Base-by-base conservation (phyloP, 2,888 invertebrate species). In the Leptinotarsa peninsularis region DNA sequence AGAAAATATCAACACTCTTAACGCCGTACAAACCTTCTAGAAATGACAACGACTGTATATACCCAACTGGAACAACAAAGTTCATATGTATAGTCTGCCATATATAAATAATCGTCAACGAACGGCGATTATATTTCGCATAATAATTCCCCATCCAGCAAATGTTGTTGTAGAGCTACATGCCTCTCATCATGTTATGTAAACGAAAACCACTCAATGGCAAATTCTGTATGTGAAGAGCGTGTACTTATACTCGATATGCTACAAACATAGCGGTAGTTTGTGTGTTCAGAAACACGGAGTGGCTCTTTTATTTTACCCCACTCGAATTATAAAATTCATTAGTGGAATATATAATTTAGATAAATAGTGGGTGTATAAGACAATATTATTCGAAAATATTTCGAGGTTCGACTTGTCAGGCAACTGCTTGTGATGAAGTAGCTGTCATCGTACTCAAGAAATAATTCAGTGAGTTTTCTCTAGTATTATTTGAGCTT, bases 231-330 rank as follows among this genome's bases (percentile, higher is more conserved):
- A 58, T 58, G 5, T 58, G 58, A 21, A 43, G 10, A 58, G 23
- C 27, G 15, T 27, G 58, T 58, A 58, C 23, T 49, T 72, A 66
- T 63, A 71, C 60, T 68, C 56, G 75, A 75, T 75, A 75, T 71
- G 67, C 71, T 67, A 67, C 18, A 27, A 71, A 63, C 74, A 74
- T 58, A 4, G 15, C 58, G 21, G 15, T 21, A 58, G 58, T 58
- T 27, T 58, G 4, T 21, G 23, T 23, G 15, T 58, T 21, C 21
- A 58, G 21, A 21, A 58, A 23, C 58, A 58, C 43, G 10, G 43
- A 10, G 43, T 3, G 43, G 15, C 27, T 58, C 23, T 58, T 23
- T 27, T 1, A 43, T 43, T 43, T 43, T 13, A 7, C 10, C 2
- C 10, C 10, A 43, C 43, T 43, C 43, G 43, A 43, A 43, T 43